Evolutionary conservation across 2,888 invertebrate genomes (phyloP).

Genomic region (Anoncus sp.): DNA sequence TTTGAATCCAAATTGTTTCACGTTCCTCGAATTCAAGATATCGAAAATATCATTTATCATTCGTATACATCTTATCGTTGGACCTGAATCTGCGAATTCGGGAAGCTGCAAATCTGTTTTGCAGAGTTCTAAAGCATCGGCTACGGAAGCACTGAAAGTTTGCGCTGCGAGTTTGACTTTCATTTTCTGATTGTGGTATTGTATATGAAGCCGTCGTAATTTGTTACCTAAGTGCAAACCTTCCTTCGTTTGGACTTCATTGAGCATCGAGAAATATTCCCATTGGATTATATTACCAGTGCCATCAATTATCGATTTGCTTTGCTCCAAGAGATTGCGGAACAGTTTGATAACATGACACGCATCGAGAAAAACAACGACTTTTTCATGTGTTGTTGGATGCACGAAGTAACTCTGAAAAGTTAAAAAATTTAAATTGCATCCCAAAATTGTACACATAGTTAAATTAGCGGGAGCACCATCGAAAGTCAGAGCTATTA

Average conservation of each 20-base stretch:
- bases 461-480: too few relatives aligned
- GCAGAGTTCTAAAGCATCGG: constrained; percentile 18
- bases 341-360: too few relatives aligned
- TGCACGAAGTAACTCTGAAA: too few relatives aligned
- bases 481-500: not conserved
- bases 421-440: too few relatives aligned
- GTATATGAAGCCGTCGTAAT: constrained; percentile 53
- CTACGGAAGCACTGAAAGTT: not conserved
- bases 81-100: constrained; percentile 12
- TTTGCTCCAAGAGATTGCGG: too few relatives aligned
- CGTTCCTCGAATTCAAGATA: too few relatives aligned
- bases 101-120: constrained; percentile 12
- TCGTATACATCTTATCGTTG: constrained; percentile 14
- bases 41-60: too few relatives aligned
- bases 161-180: constrained; percentile 58
- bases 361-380: too few relatives aligned
- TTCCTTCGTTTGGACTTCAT: constrained; percentile 59
- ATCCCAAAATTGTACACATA: too few relatives aligned
- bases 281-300: constrained; percentile 28
- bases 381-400: too few relatives aligned
- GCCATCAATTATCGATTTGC: too few relatives aligned
- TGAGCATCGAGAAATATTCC: constrained; percentile 45
- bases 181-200: constrained; percentile 66
- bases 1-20: too few relatives aligned
- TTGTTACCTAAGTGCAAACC: constrained; percentile 63